These are phyloP conservation scores for Bergia puertoricense DNA, from an alignment of 92 coral and sea anemone genomes.

Conservation along the genomic window DNA sequence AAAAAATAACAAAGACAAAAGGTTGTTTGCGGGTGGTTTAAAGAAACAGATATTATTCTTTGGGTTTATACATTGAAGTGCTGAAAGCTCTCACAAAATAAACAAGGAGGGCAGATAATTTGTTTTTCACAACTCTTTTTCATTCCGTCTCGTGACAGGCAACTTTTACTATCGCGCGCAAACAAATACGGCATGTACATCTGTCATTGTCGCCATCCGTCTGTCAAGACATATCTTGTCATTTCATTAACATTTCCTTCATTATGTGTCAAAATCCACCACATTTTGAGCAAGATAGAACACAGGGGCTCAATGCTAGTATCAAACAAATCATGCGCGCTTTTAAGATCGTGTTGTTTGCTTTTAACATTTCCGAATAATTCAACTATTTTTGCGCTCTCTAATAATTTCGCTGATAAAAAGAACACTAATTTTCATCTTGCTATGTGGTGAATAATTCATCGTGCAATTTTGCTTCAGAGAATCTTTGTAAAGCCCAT, in stretches of 20 bases:
- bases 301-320: slow-evolving; percentile 23
- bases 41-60: slow-evolving; percentile 59
- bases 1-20: slow-evolving; percentile 56
- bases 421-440: slow-evolving; percentile 23
- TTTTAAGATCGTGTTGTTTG: slow-evolving; percentile 31
- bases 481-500: slow-evolving; percentile 50
- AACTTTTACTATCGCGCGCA: slow-evolving; percentile 75
- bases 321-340: slow-evolving; percentile 1
- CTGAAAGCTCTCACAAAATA: slow-evolving; percentile 76
- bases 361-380: slow-evolving; percentile 25
- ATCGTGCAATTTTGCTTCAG: slow-evolving; percentile 61
- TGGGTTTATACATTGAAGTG: slow-evolving; percentile 66
- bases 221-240: slow-evolving; percentile 77
- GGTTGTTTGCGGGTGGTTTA: slow-evolving; percentile 72
- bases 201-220: slow-evolving; percentile 69
- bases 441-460: slow-evolving; percentile 54
- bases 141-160: slow-evolving; percentile 80
- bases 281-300: slow-evolving; percentile 17
- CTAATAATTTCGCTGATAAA: slow-evolving; percentile 22
- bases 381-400: slow-evolving; percentile 30
- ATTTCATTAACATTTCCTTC: slow-evolving; percentile 66
- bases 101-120: slow-evolving; percentile 78
- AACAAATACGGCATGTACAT: slow-evolving; percentile 66
- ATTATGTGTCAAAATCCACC: slow-evolving; percentile 70
- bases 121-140: slow-evolving; percentile 88